These are phyloP conservation scores for Cephalotes varians DNA, from an alignment of 2,888 invertebrate species.

Conservation along the genomic window DNA sequence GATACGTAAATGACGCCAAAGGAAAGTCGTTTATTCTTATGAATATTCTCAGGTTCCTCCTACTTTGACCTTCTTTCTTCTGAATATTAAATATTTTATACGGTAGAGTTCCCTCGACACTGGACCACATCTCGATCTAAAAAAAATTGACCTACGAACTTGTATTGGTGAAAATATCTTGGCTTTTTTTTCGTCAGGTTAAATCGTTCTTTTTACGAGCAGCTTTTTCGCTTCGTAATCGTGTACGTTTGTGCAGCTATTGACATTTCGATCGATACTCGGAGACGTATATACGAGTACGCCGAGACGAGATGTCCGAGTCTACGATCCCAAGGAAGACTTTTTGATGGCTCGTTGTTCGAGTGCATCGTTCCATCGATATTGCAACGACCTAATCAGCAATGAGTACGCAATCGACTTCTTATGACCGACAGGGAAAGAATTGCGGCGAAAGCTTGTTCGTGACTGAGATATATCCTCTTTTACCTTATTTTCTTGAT, in stretches of 20 bases:
- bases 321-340: neutral
- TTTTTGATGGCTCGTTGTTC: slow-evolving; percentile 40
- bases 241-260: slow-evolving; percentile 50
- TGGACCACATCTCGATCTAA: neutral
- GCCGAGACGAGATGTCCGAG: slow-evolving; percentile 21
- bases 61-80: slow-evolving; percentile 11
- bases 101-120: neutral
- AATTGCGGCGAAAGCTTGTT: slow-evolving; percentile 8
- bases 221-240: slow-evolving; percentile 39
- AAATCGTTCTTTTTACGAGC: slow-evolving; percentile 49
- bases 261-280: slow-evolving; percentile 28
- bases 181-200: neutral
- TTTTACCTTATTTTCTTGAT: neutral
- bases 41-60: neutral
- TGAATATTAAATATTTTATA: slow-evolving; percentile 8
- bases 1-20: slow-evolving; percentile 1
- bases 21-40: neutral
- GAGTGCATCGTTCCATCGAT: slow-evolving; percentile 25
- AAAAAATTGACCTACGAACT: neutral
- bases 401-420: slow-evolving; percentile 48
- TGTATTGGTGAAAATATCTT: neutral
- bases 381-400: slow-evolving; percentile 38
- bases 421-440: slow-evolving; percentile 33
- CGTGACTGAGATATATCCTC: slow-evolving; percentile 38
- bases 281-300: slow-evolving; percentile 5